These are phyloP conservation scores for Bombus polaris DNA, from an alignment of 1,140 invertebrate species.

Conservation along the genomic window DNA sequence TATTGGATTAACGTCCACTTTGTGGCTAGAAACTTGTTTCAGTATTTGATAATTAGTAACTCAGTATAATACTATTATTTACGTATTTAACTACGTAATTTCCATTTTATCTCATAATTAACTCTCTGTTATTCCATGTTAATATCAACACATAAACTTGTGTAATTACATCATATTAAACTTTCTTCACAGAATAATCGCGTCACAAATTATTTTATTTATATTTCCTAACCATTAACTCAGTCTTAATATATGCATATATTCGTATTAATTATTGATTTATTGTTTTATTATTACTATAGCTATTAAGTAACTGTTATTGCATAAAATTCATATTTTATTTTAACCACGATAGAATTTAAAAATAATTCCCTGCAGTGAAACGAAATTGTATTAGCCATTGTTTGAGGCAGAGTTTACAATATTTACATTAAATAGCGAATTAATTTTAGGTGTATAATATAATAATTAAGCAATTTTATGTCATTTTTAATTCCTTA, in stretches of 20 bases:
- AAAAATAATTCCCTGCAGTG: too few species aligned
- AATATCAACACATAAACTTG: not conserved
- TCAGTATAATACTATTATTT: not conserved
- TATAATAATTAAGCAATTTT: too few species aligned
- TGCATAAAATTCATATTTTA: not conserved
- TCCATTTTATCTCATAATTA: not conserved
- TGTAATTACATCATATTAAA: not conserved
- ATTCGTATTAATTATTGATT: not conserved
- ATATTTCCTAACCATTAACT: not conserved
- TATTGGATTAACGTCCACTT: not conserved
- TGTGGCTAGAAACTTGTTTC: not conserved
- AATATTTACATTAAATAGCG: too few species aligned
- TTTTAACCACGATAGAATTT: not conserved
- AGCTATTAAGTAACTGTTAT: not conserved
- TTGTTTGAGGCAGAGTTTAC: too few species aligned
- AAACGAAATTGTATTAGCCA: too few species aligned
- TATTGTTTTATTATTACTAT: not conserved
- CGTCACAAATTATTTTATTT: not conserved
- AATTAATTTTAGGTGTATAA: too few species aligned
- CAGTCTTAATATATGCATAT: not conserved
- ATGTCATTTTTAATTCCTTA: too few species aligned
- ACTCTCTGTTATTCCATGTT: not conserved
- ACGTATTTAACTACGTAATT: too few species aligned
- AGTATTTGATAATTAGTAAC: not conserved
- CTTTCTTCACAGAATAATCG: not conserved